Evolutionary conservation across 2,113 vertebrate genomes (phyloP), one percentile per base, ranked within the genome.

Genomic region (Phodopus roborovskii): DNA sequence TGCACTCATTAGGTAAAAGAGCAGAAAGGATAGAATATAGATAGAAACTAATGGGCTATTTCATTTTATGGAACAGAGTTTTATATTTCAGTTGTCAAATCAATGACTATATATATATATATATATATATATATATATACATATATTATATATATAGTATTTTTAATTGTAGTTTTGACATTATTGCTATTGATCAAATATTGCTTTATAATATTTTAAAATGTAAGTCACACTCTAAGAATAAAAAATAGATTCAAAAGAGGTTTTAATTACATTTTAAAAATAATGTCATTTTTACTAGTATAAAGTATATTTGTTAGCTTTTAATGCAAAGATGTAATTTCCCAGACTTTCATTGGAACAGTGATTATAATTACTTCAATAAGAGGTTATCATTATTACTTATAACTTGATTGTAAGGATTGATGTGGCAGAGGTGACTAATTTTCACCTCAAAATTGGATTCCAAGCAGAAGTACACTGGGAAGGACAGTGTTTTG

Each of bases 391-490:
- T 95, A 19, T 88, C 7, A 30, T 88, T 73, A 92, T 92, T 94
- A 96, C 74, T 88, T 92, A 88, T n/a, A 94, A 62, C 95, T 91
- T 75, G 13, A 83, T 77, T 78, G 1, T 71, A 94, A 85, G 5
- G 17, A 86, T 50, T 91, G 33, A 12, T 77, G 16, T 53, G 82
- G 45, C 33, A 68, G 6, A 33, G n/a, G 16, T 77, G 39, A 45
- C 20, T 96, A 71, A 95, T 96, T 97, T 77, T 91, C 71, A 95
- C 50, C 36, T 88, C 50, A 19, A 94, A 92, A 92, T 36, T 92
- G 70, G 17, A 90, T 92, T 4, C 48, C 20, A 78, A 88, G 78
- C 70, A 56, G 60, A 79, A 74, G 19, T 79, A 24, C 16, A 48
- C 0, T 82, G 4, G 22, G 90, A 94, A 95, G 12, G n/a, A 81